phyloP scores from a whole-genome alignment of 2,797 vertebrate species.

The Cryptoblepharus egeriae region DNA sequence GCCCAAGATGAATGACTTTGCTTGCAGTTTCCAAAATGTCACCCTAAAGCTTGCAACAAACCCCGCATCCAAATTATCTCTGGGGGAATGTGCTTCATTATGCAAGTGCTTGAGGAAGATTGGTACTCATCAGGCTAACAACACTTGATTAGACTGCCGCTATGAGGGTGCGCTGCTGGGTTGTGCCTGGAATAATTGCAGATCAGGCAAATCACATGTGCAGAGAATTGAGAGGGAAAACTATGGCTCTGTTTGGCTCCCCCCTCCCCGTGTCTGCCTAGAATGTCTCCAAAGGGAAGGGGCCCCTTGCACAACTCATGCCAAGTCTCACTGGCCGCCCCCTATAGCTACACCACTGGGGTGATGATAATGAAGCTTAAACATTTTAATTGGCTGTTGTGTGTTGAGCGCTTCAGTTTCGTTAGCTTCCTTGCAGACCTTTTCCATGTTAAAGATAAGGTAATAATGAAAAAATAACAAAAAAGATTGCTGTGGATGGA shows the following conservation, averaged over 20 bases:
- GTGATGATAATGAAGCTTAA: neutral
- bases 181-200: neutral
- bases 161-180: slow-evolving; percentile 13
- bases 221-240: neutral
- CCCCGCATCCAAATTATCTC: slow-evolving; percentile 12
- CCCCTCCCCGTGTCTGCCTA: no score
- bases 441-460: neutral
- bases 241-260: no score
- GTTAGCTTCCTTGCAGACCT: neutral
- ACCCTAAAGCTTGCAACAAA: slow-evolving; percentile 40
- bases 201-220: slow-evolving; percentile 1
- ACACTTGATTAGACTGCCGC: slow-evolving; percentile 59
- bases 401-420: slow-evolving; percentile 5
- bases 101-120: slow-evolving; percentile 58
- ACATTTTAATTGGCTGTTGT: neutral
- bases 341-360: no score
- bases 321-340: no score
- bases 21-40: slow-evolving; percentile 12
- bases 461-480: neutral
- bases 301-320: no score
- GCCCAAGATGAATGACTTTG: neutral
- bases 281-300: no score
- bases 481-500: no score
- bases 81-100: slow-evolving; percentile 64
- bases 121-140: slow-evolving; percentile 59